Conservation (phyloP, 2,797 vertebrate genomes). For the Diplodus sargus region DNA sequence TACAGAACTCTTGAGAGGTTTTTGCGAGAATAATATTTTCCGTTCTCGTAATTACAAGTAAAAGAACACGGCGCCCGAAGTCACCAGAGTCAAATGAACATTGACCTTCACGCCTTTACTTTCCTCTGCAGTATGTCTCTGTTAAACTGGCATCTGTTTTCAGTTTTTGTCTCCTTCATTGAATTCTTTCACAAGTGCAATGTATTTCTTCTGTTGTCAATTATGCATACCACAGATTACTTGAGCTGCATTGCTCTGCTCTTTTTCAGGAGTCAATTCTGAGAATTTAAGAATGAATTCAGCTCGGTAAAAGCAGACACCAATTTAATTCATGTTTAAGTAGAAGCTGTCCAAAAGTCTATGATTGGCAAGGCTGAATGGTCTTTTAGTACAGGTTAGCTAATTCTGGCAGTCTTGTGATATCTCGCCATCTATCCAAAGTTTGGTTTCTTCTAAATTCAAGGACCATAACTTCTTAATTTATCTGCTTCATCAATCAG, state of each 20-base stretch:
- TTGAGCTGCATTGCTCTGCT: background rate
- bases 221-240: background rate
- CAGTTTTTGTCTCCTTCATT: slow-evolving; percentile 2
- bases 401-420: background rate
- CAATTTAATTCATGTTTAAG: background rate
- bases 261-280: background rate
- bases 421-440: background rate
- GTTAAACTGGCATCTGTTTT: background rate
- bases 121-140: background rate
- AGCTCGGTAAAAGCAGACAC: background rate
- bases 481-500: background rate
- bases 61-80: slow-evolving; percentile 4
- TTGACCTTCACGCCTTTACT: slow-evolving; percentile 27
- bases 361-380: background rate
- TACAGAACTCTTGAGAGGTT: background rate
- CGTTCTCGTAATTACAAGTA: slow-evolving; percentile 30
- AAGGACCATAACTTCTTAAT: background rate
- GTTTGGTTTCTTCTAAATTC: background rate
- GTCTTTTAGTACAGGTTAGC: background rate
- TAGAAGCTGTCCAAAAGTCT: background rate
- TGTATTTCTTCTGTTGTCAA: background rate
- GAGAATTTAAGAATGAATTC: background rate
- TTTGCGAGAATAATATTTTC: slow-evolving; percentile 6
- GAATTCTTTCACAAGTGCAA: background rate
- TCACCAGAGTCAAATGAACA: slow-evolving; percentile 13